Conservation (phyloP, 1,140 invertebrate species). For the Drosophila miranda region DNA sequence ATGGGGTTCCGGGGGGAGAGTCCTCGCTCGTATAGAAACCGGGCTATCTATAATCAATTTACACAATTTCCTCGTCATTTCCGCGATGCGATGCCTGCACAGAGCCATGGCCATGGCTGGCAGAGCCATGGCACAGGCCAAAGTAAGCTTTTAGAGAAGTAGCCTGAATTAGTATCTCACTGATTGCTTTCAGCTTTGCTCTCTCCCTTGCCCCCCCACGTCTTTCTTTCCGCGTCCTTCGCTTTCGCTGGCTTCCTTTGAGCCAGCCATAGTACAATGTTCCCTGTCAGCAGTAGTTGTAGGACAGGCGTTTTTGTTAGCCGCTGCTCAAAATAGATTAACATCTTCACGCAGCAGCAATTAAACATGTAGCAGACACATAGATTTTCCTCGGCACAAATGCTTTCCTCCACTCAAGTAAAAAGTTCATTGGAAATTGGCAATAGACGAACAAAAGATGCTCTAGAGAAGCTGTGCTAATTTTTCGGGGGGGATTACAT, state of each 20-base stretch:
- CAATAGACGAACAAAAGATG: constrained; percentile 4
- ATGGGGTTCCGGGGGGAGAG: constrained; percentile 3
- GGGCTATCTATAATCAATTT: constrained; percentile 75
- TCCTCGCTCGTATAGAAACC: constrained; percentile 32
- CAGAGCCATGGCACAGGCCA: neutral
- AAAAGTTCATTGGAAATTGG: constrained; percentile 8
- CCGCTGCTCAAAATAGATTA: constrained; percentile 50
- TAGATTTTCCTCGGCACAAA: constrained; percentile 36
- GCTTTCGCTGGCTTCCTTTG: constrained; percentile 38
- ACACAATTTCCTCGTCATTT: constrained; percentile 73
- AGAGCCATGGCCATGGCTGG: neutral
- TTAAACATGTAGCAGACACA: constrained; percentile 61
- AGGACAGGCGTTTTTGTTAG: constrained; percentile 43
- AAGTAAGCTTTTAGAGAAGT: constrained; percentile 36
- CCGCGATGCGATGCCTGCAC: constrained; percentile 37
- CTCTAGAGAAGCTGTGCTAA: neutral
- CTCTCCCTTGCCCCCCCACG: neutral
- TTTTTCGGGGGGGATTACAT: no score
- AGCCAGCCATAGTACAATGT: constrained; percentile 44
- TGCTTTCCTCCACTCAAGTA: constrained; percentile 20
- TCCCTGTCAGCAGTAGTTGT: constrained; percentile 40
- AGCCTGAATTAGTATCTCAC: constrained; percentile 52
- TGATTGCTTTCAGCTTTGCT: constrained; percentile 51
- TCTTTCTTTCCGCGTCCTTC: neutral
- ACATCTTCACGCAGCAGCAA: constrained; percentile 60